Percentiles rank a stretch among this genome's conserved stretches.
Evolutionary conservation across 2,113 vertebrate species (phyloP).

Genomic region (Ailuropoda melanoleuca): DNA sequence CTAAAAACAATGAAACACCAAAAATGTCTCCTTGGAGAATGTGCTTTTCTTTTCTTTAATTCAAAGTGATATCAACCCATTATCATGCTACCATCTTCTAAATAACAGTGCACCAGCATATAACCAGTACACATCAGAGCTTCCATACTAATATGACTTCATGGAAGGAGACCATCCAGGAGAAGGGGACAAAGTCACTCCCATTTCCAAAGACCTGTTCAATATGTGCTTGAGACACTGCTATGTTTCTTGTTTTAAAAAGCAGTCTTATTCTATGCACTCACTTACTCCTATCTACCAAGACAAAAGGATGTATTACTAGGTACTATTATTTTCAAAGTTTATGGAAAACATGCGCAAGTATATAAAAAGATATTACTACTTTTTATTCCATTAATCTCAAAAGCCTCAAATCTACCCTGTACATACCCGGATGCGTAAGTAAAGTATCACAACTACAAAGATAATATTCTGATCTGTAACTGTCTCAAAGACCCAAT

Average conservation of each 20-base stretch:
- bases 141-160: background rate
- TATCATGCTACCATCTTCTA: background rate
- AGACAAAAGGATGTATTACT: background rate
- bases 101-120: background rate
- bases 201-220: background rate
- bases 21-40: background rate
- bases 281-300: background rate
- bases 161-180: background rate
- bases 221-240: background rate
- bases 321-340: background rate
- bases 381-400: background rate
- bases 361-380: background rate
- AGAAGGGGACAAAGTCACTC: background rate
- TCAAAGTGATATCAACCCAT: background rate
- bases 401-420: conserved; percentile 8
- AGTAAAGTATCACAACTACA: background rate
- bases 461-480: conserved; percentile 1
- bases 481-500: background rate
- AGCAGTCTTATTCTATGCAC: background rate
- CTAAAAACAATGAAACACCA: background rate
- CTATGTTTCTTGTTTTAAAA: conserved; percentile 29
- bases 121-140: background rate
- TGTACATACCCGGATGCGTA: background rate
- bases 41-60: background rate
- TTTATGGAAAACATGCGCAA: conserved; percentile 8